Evolutionary conservation across 2,888 invertebrate species (phyloP), one percentile per base, ranked within the genome.

Genomic region (Lumbricus terrestris): DNA sequence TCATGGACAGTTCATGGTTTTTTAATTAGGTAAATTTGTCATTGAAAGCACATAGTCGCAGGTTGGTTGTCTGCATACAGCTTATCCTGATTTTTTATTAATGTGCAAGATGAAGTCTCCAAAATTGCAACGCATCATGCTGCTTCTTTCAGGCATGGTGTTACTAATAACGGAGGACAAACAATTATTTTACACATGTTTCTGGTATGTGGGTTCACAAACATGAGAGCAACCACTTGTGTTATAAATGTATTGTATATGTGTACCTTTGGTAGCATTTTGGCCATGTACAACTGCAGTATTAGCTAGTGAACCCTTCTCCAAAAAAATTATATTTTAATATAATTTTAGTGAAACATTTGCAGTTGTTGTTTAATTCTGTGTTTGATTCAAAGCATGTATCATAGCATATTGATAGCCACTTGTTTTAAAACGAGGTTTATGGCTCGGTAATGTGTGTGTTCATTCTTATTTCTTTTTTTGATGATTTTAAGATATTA

Each of bases 91-190:
- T 88, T 11, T 42, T 42, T 42, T 54, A 35, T 42, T 29, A 8
- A 69, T 69, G 13, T 69, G 69, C 69, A 69, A 69, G 69, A 69
- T n/a, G 29, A 69, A 69, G 8, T 69, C 69, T 29, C 69, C 69
- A 69, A n/a, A 69, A 69, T n/a, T n/a, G 69, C 69, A 69, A 69
- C 69, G n/a, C 69, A 69, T 69, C n/a, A 69, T 69, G 69, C 69
- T n/a, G 69, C 69, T 69, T 69, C 33, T 11, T 88, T 38, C 88
- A 69, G 15, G 69, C 47, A 37, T 89, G 89, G 5, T 89, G 69
- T 69, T 47, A 35, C 35, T 89, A 69, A 69, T 69, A 38, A 23
- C 47, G 89, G 54, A 89, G 54, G 54, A 35, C 35, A 34, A 34
- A 35, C 40, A 38, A 35, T n/a, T 29, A n/a, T 42, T 42, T 40